Base-by-base conservation (phyloP, 2,113 vertebrate genomes). In the Tyrannus savana region DNA sequence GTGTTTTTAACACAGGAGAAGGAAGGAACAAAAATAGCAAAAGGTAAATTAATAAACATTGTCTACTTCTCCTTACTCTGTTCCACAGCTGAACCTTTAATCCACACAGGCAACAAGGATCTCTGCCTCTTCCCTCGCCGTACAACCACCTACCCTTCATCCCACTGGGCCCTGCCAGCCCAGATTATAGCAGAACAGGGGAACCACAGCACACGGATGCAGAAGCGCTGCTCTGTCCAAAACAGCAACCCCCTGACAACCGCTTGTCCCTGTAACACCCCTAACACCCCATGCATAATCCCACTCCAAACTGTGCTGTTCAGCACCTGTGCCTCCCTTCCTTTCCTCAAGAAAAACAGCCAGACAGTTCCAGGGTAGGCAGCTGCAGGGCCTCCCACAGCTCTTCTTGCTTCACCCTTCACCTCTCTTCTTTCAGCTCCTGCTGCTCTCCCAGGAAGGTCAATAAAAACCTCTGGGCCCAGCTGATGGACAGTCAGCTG, bases 171-270 rank as follows among this genome's bases (percentile, higher is more conserved):
- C 35, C 67, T 33, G 44, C 42, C 60, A 44, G 30, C 39, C 35
- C 14, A 31, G 41, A 49, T 62, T 42, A 14, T 1, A 47, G 55
- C 0, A 1, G 79, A 56, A 60, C 2, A 5, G 37, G 27, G 30
- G 8, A 31, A 46, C n/a, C 22, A 41, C 0, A 68, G 63, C 31
- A 73, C 22, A 11, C 0, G 0, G 52, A 52, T 10, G 4, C 16
- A 55, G 24, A 62, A 31, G 39, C 16, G 24, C 30, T 77, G 59
- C 55, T 69, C 19, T 63, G 15, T 6, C 47, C 41, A 53, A 75
- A 89, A 74, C 25, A 74, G 10, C 0, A 2, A 63, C 30, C 64
- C 11, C 31, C n/a, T 0, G 0, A 39, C 33, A 69, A 35, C 6
- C 30, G 22, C 23, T 18, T 62, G 23, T 84, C 19, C 19, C 35